Conservation (phyloP, 2,888 invertebrate genomes). For the Lysandra bellargus region DNA sequence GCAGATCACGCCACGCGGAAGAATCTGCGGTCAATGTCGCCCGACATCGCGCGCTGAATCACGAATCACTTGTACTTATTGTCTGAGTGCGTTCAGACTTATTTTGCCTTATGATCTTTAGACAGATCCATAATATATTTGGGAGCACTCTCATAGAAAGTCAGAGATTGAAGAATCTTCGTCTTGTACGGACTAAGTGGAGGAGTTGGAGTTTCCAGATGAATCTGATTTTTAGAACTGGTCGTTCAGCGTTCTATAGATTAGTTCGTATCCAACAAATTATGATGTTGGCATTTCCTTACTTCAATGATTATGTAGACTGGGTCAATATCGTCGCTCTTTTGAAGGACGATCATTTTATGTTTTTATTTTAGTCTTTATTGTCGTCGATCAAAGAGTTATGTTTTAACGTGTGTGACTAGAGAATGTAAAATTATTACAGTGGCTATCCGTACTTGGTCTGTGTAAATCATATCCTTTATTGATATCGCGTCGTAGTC, state of each 20-base stretch:
- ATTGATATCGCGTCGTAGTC: neutral
- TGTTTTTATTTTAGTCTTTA: too few relatives aligned
- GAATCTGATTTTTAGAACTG: too few relatives aligned
- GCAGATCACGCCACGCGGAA: conserved; percentile 56
- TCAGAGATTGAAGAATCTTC: too few relatives aligned
- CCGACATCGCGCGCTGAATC: conserved; percentile 44
- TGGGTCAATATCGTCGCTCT: neutral
- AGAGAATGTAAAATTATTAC: neutral
- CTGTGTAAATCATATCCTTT: neutral
- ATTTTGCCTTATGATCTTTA: neutral
- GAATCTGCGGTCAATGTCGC: conserved; percentile 54
- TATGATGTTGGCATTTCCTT: too few relatives aligned
- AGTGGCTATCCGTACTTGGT: neutral
- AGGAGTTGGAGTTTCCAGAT: too few relatives aligned
- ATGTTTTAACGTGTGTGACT: too few relatives aligned
- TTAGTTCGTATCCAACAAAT: too few relatives aligned
- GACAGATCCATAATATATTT: too few relatives aligned
- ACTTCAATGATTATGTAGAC: neutral
- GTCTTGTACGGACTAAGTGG: too few relatives aligned
- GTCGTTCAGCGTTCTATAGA: too few relatives aligned
- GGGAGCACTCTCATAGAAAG: too few relatives aligned
- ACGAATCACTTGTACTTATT: conserved; percentile 27
- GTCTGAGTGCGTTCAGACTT: neutral
- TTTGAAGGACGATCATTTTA: too few relatives aligned
- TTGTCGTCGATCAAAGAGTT: neutral